A percentile compares a stretch with the other conserved stretches of the same genome.
Conservation (phyloP, 1,140 invertebrate species). For the Trinorchestia longiramus region DNA sequence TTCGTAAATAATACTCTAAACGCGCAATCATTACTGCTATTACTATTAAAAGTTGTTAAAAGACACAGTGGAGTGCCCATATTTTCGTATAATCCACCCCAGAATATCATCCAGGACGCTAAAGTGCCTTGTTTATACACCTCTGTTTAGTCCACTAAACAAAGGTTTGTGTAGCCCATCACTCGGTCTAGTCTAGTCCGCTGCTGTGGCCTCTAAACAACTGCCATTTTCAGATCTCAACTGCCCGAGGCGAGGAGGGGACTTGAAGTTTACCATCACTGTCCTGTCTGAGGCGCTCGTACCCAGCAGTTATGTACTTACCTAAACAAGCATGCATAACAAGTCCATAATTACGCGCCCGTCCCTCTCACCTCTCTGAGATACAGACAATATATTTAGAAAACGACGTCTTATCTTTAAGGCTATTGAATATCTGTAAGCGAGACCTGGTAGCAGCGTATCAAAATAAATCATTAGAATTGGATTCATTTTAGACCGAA, state of each 20-base stretch:
- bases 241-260: neutral
- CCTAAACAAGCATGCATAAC: conserved; percentile 43
- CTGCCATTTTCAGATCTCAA: neutral
- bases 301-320: neutral
- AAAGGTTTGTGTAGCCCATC: neutral
- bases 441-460: neutral
- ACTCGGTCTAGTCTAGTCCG: neutral
- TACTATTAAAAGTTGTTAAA: neutral
- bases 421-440: conserved; percentile 15
- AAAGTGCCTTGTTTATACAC: neutral
- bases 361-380: neutral
- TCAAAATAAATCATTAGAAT: neutral
- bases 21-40: too few species aligned
- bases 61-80: neutral
- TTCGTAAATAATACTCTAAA: too few species aligned
- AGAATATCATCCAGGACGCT: neutral
- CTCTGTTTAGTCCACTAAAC: neutral
- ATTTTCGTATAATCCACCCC: neutral
- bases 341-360: neutral
- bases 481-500: neutral
- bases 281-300: neutral
- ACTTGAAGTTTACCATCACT: neutral
- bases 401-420: conserved; percentile 9
- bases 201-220: neutral
- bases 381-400: neutral